Evolutionary conservation across 1,140 invertebrate genomes (phyloP), one percentile per base, ranked within the genome.

Genomic region (Oreohelix idahoensis): DNA sequence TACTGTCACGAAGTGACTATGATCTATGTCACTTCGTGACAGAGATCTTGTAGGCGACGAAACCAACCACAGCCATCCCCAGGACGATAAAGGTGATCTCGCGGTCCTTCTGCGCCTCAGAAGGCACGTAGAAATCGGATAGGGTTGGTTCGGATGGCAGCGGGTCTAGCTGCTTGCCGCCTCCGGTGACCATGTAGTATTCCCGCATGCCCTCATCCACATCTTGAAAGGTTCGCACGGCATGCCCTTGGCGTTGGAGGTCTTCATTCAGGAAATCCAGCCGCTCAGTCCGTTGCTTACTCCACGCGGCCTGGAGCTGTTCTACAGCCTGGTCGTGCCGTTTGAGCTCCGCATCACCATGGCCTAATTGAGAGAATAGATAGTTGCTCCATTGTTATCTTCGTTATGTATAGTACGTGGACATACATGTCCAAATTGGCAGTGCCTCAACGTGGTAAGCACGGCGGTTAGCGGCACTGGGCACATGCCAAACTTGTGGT

Each of bases 121-220:
- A 74, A 1, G 79, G 85, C 29, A 49, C 49, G 45, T 86, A 86
- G 49, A 71, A 86, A 53, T 84, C 69, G 58, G 71, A 75, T n/a
- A 86, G 69, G 29, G 53, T n/a, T 4, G 83, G 83, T 66, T 79
- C 58, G 11, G 79, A 38, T 20, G 63, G 26, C 5, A 70, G 73
- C 2, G 51, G 17, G 51, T 58, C 51, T 58, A 58, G 10, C n/a
- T 58, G 39, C n/a, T 75, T 53, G 71, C 84, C 79, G 23, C 70
- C n/a, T n/a, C n/a, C n/a, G n/a, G n/a, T 77, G 32, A 82, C 36
- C 29, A 32, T 35, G 26, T 35, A 45, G 69, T 84, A 79, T 66
- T 81, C 51, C 15, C 39, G 78, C 75, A 85, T 85, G 8, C 63
- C 84, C n/a, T 49, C 23, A 35, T 78, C 80, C 8, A 82, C 84